Base-by-base conservation (phyloP, 2,888 invertebrate species). In the Spatulosminthurus flaviceps region DNA sequence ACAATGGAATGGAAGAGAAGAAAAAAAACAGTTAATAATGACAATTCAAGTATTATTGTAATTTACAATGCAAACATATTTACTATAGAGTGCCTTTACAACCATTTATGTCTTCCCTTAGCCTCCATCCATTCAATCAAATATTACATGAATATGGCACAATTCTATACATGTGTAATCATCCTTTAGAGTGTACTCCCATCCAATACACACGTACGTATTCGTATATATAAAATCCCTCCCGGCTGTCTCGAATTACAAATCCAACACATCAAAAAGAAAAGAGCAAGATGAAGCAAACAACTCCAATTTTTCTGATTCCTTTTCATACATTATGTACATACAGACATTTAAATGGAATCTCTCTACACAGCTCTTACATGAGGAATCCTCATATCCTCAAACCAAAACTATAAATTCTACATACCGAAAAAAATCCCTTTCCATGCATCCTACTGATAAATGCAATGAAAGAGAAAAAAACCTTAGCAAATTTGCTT, bases 61-160 rank as follows among this genome's bases (percentile, higher is more conserved):
- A 72, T 72, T 72, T 72, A 72, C 72, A 72, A 72, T 72, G 51
- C 51, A 72, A 72, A 72, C 72, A 72, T 72, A 41, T 24, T 70
- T 21, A 70, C 34, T 13, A 70, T 5, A 51, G 51, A 51, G 51
- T 51, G 51, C 51, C 5, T n/a, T 51, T 51, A 51, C 51, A 51
- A 51, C 51, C 51, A 51, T 51, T 51, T 51, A 51, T 51, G 51
- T 51, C 51, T 51, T 51, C 9, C 16, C 51, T 51, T 51, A n/a
- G 5, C 51, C 51, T 51, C 16, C 51, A 51, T 51, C 51, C 51
- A 51, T 51, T 51, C 51, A 51, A 51, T 51, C 51, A 51, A 51
- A 1, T 51, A 5, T 51, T n/a, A 51, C n/a, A n/a, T n/a, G 51
- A 51, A 51, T 51, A 51, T 51, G 5, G 51, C 51, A 51, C 51